phyloP scores from a whole-genome alignment of 1,140 invertebrate species.

The Chymomyza costata region DNA sequence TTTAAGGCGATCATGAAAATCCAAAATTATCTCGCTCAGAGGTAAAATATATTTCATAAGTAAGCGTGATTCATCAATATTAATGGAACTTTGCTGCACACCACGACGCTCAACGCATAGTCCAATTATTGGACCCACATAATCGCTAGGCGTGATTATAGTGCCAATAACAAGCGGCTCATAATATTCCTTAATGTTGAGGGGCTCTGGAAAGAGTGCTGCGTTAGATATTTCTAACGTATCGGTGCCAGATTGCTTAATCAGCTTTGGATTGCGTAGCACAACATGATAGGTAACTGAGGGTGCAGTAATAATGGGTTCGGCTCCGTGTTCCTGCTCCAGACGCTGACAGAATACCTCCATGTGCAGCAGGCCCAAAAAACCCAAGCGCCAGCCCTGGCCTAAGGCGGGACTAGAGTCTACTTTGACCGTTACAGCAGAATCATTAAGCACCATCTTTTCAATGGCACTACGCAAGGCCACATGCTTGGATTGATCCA shows the following conservation, averaged over 20 bases:
- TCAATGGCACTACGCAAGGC: conserved; percentile 88
- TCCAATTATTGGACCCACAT: conserved; percentile 82
- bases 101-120: conserved; percentile 89
- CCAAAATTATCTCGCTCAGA: conserved; percentile 93
- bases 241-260: conserved; percentile 81
- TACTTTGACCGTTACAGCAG: conserved; percentile 86
- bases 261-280: conserved; percentile 78
- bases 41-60: conserved; percentile 91
- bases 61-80: conserved; percentile 89
- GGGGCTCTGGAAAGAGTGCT: conserved; percentile 82
- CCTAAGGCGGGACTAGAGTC: conserved; percentile 95
- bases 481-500: conserved; percentile 89
- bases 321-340: conserved; percentile 93
- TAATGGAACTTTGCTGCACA: conserved; percentile 82
- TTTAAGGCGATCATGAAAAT: conserved; percentile 96
- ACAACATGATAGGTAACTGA: conserved; percentile 96
- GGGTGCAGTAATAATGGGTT: conserved; percentile 93
- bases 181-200: conserved; percentile 83
- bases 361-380: conserved; percentile 95
- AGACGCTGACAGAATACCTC: conserved; percentile 96
- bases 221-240: conserved; percentile 91
- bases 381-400: conserved; percentile 94
- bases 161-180: conserved; percentile 94
- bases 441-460: conserved; percentile 95
- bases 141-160: conserved; percentile 90